phyloP scores from a whole-genome alignment of 2,888 invertebrate species.

The Meghimatium bilineatum region DNA sequence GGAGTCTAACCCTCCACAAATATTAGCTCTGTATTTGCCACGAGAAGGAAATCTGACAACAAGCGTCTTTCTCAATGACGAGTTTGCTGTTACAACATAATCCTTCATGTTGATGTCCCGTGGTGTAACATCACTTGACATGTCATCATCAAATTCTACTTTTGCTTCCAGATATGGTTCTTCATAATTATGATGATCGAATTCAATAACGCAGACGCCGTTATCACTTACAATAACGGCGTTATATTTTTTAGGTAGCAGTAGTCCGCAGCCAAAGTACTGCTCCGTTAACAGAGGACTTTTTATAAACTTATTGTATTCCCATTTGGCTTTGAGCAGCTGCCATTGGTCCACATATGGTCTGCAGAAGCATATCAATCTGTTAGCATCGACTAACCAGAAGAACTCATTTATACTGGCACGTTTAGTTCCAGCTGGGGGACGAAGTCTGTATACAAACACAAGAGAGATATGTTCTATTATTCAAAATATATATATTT shows the following conservation, averaged over 20 bases:
- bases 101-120: slow-evolving; percentile 30
- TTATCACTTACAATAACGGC: slow-evolving; percentile 57
- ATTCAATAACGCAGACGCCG: slow-evolving; percentile 53
- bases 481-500: too few relatives aligned
- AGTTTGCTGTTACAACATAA: slow-evolving; percentile 40
- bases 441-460: slow-evolving; percentile 18
- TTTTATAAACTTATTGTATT: slow-evolving; percentile 58
- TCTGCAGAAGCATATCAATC: slow-evolving; percentile 64
- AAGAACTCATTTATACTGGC: slow-evolving; percentile 63
- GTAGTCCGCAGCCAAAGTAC: slow-evolving; percentile 60
- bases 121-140: slow-evolving; percentile 31
- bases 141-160: slow-evolving; percentile 36
- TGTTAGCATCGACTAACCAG: slow-evolving; percentile 68
- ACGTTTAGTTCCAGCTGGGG: slow-evolving; percentile 38
- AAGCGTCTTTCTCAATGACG: slow-evolving; percentile 25
- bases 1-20: slow-evolving; percentile 60
- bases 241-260: slow-evolving; percentile 54
- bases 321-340: slow-evolving; percentile 57
- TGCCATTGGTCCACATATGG: slow-evolving; percentile 67
- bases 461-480: too few relatives aligned
- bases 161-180: slow-evolving; percentile 40
- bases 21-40: slow-evolving; percentile 63
- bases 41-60: slow-evolving; percentile 58
- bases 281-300: slow-evolving; percentile 65
- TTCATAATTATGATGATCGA: slow-evolving; percentile 38